Evolutionary conservation across 1,140 invertebrate species (phyloP).

Genomic region (Heliconius eleuchia): DNA sequence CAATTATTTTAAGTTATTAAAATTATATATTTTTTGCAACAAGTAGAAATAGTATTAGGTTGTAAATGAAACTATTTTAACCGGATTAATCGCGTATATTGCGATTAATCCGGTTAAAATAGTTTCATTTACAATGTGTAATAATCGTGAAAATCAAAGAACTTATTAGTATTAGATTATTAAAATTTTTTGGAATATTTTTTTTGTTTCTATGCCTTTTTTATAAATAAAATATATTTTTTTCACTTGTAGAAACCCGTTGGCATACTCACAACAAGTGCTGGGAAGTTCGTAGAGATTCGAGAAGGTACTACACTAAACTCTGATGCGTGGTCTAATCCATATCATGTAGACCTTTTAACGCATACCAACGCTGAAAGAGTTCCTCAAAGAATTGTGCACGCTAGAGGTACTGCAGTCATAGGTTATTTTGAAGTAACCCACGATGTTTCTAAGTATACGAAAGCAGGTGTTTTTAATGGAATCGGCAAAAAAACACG

Average conservation of each 20-base stretch:
- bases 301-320: conserved; percentile 82
- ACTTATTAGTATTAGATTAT: background rate
- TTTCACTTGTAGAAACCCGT: conserved; percentile 63
- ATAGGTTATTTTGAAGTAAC: conserved; percentile 98
- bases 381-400: conserved; percentile 96
- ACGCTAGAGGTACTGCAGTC: conserved; percentile 96
- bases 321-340: conserved; percentile 87
- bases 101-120: too few species aligned
- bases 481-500: conserved; percentile 92
- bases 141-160: too few species aligned
- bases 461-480: conserved; percentile 91
- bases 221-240: background rate
- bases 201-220: background rate
- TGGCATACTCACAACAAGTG: conserved; percentile 83
- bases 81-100: too few species aligned
- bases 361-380: conserved; percentile 71
- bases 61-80: too few species aligned
- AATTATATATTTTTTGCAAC: background rate
- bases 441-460: conserved; percentile 93
- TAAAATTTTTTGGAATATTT: background rate
- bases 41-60: background rate
- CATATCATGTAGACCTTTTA: conserved; percentile 90
- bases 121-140: too few species aligned
- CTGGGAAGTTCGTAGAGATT: conserved; percentile 87
- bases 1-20: background rate